These are phyloP conservation scores for Xylophagus ater DNA, from an alignment of 2,888 invertebrate species.

Conservation along the genomic window DNA sequence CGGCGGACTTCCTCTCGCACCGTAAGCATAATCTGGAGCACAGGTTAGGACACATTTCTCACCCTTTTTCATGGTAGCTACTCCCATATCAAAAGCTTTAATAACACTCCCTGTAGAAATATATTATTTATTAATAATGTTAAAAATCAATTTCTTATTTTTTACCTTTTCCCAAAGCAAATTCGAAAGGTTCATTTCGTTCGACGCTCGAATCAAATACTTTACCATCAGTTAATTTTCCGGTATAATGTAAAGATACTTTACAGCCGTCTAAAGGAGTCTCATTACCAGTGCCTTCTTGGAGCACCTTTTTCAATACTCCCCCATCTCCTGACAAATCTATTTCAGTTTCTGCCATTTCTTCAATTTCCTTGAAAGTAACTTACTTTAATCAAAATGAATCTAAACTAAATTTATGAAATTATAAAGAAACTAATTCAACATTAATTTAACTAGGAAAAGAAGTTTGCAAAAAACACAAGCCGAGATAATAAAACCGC, in stretches of 20 bases:
- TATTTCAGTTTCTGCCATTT: constrained; percentile 26
- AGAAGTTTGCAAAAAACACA: too few relatives aligned
- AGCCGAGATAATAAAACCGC: too few relatives aligned
- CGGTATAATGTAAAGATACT: constrained; percentile 77
- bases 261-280: constrained; percentile 59
- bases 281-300: constrained; percentile 62
- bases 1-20: constrained; percentile 69
- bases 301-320: constrained; percentile 31
- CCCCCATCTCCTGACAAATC: constrained; percentile 35
- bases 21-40: constrained; percentile 85
- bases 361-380: too few relatives aligned
- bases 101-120: constrained; percentile 59
- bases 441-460: too few relatives aligned
- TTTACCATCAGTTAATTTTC: constrained; percentile 72
- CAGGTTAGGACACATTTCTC: constrained; percentile 77
- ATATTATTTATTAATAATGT: constrained; percentile 6
- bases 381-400: too few relatives aligned
- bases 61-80: constrained; percentile 86
- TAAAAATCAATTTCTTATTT: constrained; percentile 5
- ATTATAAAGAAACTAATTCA: too few relatives aligned
- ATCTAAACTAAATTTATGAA: too few relatives aligned
- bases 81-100: constrained; percentile 89
- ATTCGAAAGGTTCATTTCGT: constrained; percentile 73
- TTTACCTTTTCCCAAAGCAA: constrained; percentile 73
- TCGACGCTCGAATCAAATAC: constrained; percentile 88